Evolutionary conservation across 1,140 invertebrate species (phyloP).

Genomic region (Heliothis virescens): DNA sequence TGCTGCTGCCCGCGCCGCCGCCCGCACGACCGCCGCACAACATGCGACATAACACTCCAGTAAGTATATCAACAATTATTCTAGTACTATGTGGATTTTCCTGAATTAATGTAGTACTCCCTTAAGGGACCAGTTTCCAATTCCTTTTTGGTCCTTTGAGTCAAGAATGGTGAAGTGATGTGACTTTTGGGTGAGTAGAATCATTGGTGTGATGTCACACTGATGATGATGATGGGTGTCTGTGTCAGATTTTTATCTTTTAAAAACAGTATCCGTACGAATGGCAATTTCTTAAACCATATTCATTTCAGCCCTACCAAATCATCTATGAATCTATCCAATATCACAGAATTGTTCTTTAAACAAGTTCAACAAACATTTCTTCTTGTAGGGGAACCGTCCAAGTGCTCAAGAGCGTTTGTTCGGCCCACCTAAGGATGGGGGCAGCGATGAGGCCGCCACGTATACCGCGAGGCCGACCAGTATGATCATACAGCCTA

Average conservation of each 20-base stretch:
- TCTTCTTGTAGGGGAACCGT: constrained; percentile 60
- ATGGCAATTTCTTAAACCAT: too few species aligned
- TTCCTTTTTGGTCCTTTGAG: too few species aligned
- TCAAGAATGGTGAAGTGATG: too few species aligned
- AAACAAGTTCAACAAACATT: not conserved
- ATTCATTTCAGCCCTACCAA: too few species aligned
- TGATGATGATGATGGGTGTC: too few species aligned
- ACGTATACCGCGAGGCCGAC: constrained; percentile 73
- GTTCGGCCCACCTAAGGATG: constrained; percentile 85
- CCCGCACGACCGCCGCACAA: constrained; percentile 75
- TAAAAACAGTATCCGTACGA: too few species aligned
- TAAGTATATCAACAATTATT: constrained; percentile 54
- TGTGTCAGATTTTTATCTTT: too few species aligned
- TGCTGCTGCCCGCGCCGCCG: constrained; percentile 79
- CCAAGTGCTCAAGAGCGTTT: constrained; percentile 88
- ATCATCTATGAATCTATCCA: too few species aligned
- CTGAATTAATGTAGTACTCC: too few species aligned
- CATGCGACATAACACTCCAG: constrained; percentile 74
- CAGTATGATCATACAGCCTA: constrained; percentile 68
- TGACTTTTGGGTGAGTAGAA: too few species aligned
- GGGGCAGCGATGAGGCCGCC: constrained; percentile 64
- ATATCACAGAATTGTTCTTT: not conserved
- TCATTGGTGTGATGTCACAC: too few species aligned
- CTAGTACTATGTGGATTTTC: not conserved
- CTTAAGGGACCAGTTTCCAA: too few species aligned